Percentiles rank a stretch among this genome's conserved stretches.
These are phyloP conservation scores for Solenodon paradoxus DNA, from an alignment of 2,113 vertebrate species.

Conservation along the genomic window DNA sequence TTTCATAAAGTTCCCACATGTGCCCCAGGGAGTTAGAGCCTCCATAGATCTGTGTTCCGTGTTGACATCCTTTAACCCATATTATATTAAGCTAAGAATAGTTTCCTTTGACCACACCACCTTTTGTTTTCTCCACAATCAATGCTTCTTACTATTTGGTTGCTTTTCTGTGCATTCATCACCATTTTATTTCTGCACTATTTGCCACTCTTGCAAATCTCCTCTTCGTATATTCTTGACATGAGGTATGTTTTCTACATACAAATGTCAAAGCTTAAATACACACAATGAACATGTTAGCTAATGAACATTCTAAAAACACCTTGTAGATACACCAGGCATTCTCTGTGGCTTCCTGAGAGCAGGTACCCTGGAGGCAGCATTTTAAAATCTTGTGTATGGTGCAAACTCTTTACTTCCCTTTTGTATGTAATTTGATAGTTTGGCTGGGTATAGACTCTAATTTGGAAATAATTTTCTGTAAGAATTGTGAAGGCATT, in stretches of 20 bases:
- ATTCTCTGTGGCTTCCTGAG: background rate
- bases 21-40: background rate
- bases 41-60: background rate
- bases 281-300: too few relatives aligned
- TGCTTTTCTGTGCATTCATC: background rate
- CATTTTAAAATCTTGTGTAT: background rate
- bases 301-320: too few relatives aligned
- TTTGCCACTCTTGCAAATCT: background rate
- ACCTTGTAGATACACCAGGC: too few relatives aligned
- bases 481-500: background rate
- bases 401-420: background rate
- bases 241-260: too few relatives aligned
- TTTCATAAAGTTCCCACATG: accelerated
- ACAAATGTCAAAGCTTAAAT: too few relatives aligned
- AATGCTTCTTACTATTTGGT: background rate
- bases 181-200: background rate
- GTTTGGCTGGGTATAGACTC: slow-evolving; percentile 18
- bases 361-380: background rate
- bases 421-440: background rate
- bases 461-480: slow-evolving; percentile 20
- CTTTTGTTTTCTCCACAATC: slow-evolving; percentile 6
- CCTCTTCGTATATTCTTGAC: background rate
- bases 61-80: background rate
- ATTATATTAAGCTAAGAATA: background rate
- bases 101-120: background rate